Percentiles rank a stretch among this genome's conserved stretches.
Evolutionary conservation across 23 tunicate species (phyloP).

Genomic region (Ascidia mentula): DNA sequence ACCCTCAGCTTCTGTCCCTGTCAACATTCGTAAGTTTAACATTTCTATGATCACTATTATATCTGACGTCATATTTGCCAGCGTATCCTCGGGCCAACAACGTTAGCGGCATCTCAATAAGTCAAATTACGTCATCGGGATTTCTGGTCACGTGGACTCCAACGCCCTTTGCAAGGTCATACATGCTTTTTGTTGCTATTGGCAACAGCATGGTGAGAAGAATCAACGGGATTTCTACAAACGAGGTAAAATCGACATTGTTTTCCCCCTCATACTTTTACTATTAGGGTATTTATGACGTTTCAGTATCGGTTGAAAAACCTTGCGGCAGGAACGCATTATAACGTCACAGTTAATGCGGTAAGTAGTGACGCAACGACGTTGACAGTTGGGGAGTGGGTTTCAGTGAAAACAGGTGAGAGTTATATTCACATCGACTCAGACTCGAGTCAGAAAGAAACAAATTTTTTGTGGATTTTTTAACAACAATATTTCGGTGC

Average conservation of each 20-base stretch:
- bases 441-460: too few species aligned
- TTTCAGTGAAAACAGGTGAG: slow-evolving; percentile 25
- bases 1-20: not conserved
- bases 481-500: not conserved
- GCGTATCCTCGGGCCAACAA: slow-evolving; percentile 49
- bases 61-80: not conserved
- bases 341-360: slow-evolving; percentile 59
- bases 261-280: not conserved
- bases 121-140: slow-evolving; percentile 26
- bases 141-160: slow-evolving; percentile 56
- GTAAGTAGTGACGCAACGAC: slow-evolving; percentile 25
- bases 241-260: slow-evolving; percentile 3
- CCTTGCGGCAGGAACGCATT: slow-evolving; percentile 36
- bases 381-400: slow-evolving; percentile 9
- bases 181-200: slow-evolving; percentile 39
- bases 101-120: slow-evolving; percentile 23
- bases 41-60: not conserved
- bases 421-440: too few species aligned
- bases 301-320: slow-evolving; percentile 30
- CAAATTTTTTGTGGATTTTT: not conserved
- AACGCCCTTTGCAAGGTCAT: slow-evolving; percentile 58
- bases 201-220: not conserved
- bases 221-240: slow-evolving; percentile 19
- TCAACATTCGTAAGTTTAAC: slow-evolving; percentile 44
- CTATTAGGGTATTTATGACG: not conserved